Conservation (phyloP, 2,113 vertebrate species). For the Syrmaticus mikado region DNA sequence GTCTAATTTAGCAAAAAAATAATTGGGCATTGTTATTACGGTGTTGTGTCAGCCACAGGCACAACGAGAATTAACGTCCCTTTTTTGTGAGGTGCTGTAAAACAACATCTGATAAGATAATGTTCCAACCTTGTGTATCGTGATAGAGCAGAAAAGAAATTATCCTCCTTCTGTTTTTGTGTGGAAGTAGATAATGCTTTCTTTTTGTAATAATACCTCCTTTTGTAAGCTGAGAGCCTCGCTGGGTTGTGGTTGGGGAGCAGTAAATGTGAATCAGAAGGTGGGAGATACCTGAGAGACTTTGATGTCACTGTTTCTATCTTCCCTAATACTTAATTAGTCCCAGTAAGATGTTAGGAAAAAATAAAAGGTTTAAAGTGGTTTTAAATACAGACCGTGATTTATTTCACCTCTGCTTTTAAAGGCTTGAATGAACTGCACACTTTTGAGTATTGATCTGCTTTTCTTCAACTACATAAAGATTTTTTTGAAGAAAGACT, state of each 20-base stretch:
- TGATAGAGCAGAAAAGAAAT: not conserved
- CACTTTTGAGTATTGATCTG: not conserved
- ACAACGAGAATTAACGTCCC: not conserved
- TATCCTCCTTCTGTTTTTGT: not conserved
- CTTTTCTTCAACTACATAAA: constrained; percentile 6
- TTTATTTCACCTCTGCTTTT: constrained; percentile 26
- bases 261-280: not conserved
- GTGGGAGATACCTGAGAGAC: not conserved
- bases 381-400: constrained; percentile 9
- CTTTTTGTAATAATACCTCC: not conserved
- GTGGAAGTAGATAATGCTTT: not conserved
- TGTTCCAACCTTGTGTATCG: not conserved
- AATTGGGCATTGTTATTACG: not conserved
- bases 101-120: not conserved
- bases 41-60: not conserved
- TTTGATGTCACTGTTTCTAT: not conserved
- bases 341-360: not conserved
- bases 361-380: not conserved
- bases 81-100: not conserved
- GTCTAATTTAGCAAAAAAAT: not conserved
- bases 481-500: not conserved
- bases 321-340: not conserved
- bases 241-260: not conserved
- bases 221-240: not conserved
- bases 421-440: constrained; percentile 2